Conservation (phyloP, 2,797 vertebrate species). For the Anas acuta region DNA sequence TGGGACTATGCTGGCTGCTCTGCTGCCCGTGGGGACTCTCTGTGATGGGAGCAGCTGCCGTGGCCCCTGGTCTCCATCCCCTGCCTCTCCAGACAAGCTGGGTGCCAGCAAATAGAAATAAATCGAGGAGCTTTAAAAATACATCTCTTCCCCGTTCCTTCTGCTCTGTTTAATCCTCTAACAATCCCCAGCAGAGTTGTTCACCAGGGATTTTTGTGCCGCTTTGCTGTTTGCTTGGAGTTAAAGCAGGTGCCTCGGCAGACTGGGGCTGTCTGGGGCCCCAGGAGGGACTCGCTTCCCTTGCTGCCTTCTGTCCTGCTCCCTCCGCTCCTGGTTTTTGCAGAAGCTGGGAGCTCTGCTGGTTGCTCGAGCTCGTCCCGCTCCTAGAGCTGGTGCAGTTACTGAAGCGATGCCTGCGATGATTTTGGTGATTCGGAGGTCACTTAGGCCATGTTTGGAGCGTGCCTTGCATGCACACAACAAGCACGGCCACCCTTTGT, state of each 20-base stretch:
- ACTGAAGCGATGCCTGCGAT: neutral
- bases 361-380: neutral
- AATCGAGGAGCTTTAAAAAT: conserved; percentile 52
- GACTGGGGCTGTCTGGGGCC: neutral
- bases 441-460: neutral
- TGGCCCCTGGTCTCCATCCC: neutral
- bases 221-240: neutral
- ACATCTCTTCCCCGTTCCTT: conserved; percentile 38
- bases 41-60: neutral
- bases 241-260: neutral
- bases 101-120: conserved; percentile 49
- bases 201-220: neutral
- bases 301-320: neutral
- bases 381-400: neutral
- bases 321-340: neutral
- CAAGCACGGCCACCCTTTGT: neutral
- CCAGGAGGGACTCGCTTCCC: neutral
- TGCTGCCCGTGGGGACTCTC: fast-evolving
- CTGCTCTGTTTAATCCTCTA: conserved; percentile 51
- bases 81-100: neutral
- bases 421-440: neutral
- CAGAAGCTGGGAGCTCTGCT: neutral
- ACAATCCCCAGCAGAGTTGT: conserved; percentile 6
- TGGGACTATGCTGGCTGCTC: neutral
- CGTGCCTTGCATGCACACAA: neutral